Evolutionary conservation across 2,113 vertebrate species (phyloP).

Genomic region (Herpailurus yagouaroundi): DNA sequence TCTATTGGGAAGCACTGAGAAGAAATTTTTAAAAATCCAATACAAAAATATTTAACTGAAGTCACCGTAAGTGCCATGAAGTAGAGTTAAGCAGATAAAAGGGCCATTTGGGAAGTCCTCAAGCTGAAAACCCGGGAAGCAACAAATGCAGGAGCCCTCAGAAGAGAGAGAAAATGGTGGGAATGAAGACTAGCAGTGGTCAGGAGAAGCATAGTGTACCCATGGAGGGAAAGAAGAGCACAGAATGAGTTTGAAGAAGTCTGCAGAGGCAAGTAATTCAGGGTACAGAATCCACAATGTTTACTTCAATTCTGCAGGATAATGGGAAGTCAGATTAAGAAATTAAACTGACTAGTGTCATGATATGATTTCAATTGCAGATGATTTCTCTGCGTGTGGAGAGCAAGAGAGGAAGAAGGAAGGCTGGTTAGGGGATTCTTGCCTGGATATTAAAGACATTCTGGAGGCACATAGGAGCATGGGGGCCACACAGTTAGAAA

Average conservation of each 20-base stretch:
- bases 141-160: neutral
- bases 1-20: neutral
- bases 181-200: neutral
- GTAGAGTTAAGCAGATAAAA: neutral
- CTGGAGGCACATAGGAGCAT: accelerated
- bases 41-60: neutral
- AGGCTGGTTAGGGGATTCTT: neutral
- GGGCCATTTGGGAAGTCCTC: neutral
- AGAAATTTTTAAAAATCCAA: neutral
- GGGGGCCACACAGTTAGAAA: neutral
- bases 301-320: neutral
- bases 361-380: neutral
- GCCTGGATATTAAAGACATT: neutral
- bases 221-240: neutral
- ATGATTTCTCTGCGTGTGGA: neutral
- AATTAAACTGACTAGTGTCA: neutral
- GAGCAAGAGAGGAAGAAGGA: neutral
- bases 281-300: neutral
- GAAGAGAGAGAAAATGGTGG: neutral
- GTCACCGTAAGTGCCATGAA: neutral
- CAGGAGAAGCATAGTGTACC: accelerated
- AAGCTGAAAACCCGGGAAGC: neutral
- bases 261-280: neutral
- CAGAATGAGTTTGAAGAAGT: neutral
- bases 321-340: neutral